phyloP scores from a whole-genome alignment of 2,888 invertebrate genomes.

The Drosophila macrospina region DNA sequence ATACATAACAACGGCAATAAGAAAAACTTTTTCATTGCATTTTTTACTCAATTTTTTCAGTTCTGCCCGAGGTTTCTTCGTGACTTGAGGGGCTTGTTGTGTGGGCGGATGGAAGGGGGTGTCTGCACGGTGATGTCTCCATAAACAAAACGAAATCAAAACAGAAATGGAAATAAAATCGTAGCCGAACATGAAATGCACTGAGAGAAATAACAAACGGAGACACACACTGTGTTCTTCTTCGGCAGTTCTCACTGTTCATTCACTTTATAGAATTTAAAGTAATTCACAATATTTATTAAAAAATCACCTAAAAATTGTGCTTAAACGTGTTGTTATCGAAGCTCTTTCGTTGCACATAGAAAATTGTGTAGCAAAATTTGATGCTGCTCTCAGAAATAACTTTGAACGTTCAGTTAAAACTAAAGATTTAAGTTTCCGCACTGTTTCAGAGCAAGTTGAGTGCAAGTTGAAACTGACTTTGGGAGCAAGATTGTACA shows the following conservation, averaged over 20 bases:
- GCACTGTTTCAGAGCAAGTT: no score
- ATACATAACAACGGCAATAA: slow-evolving; percentile 29
- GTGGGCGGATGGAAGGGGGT: not conserved
- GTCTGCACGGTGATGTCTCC: slow-evolving; percentile 45
- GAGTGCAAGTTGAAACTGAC: not conserved
- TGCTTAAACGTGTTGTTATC: no score
- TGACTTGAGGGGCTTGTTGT: not conserved
- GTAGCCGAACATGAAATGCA: slow-evolving; percentile 33
- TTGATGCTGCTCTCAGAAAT: not conserved
- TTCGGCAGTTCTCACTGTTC: not conserved
- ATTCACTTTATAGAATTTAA: not conserved
- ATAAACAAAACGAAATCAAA: slow-evolving; percentile 58
- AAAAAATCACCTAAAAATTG: not conserved
- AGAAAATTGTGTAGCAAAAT: not conserved
- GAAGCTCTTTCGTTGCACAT: not conserved
- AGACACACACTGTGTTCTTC: not conserved
- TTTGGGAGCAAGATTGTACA: not conserved
- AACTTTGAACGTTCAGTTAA: not conserved
- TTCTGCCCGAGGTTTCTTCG: slow-evolving; percentile 35
- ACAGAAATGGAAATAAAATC: slow-evolving; percentile 45
- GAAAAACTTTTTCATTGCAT: slow-evolving; percentile 58
- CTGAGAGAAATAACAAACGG: slow-evolving; percentile 40
- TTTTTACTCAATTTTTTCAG: slow-evolving; percentile 38
- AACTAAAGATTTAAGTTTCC: no score
- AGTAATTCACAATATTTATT: not conserved